These are phyloP conservation scores for Terrapene triunguis DNA, from an alignment of 2,113 vertebrate genomes.

Conservation along the genomic window DNA sequence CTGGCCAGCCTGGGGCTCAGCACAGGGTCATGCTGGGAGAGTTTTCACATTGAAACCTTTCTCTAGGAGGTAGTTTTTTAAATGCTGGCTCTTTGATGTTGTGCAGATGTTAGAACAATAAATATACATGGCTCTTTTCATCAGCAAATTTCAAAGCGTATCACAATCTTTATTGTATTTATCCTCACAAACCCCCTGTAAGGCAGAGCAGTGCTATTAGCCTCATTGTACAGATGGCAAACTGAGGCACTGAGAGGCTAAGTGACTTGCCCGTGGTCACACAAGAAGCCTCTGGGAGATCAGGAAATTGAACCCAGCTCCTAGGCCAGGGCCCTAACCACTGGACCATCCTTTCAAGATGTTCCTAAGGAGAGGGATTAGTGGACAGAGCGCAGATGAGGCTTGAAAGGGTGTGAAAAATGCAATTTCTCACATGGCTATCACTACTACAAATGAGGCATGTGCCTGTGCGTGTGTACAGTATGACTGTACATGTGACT, in stretches of 20 bases:
- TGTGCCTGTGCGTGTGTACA: not conserved
- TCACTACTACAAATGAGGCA: not conserved
- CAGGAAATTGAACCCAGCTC: too few relatives aligned
- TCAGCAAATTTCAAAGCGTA: too few relatives aligned
- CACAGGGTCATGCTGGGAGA: not conserved
- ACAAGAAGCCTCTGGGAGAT: too few relatives aligned
- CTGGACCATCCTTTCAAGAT: not conserved
- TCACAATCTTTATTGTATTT: too few relatives aligned
- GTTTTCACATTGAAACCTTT: not conserved
- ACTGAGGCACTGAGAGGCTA: too few relatives aligned
- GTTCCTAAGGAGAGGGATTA: not conserved
- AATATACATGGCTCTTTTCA: too few relatives aligned
- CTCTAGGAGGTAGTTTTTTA: not conserved
- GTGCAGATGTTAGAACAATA: not conserved
- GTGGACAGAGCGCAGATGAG: fast-evolving
- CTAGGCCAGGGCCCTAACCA: too few relatives aligned
- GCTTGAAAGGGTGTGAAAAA: not conserved
- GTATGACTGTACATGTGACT: not conserved
- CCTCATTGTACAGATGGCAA: too few relatives aligned
- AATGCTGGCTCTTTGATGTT: not conserved
- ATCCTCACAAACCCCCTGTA: too few relatives aligned
- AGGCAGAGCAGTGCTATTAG: too few relatives aligned
- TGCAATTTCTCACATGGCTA: not conserved
- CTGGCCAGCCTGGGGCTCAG: not conserved
- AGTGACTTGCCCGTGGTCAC: too few relatives aligned